These are phyloP conservation scores for Erynnis tages DNA, from an alignment of 2,888 invertebrate species.

Conservation along the genomic window DNA sequence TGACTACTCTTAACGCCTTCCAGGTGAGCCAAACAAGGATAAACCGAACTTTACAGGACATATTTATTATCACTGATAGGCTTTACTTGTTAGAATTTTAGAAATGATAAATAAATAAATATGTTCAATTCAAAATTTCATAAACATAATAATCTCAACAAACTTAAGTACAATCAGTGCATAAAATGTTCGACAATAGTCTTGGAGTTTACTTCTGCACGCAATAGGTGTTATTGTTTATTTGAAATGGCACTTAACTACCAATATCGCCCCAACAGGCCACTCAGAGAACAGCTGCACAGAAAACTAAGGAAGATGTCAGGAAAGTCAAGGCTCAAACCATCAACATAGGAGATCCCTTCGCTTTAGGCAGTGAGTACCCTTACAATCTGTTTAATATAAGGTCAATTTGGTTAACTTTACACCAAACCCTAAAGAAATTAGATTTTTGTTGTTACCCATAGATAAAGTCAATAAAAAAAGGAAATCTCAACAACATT, in stretches of 20 bases:
- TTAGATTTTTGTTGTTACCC: too few species aligned
- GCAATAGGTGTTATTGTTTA: neutral
- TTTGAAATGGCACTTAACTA: neutral
- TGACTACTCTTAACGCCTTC: conserved; percentile 93
- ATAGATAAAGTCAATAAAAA: too few species aligned
- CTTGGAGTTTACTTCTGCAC: neutral
- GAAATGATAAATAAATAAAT: too few species aligned
- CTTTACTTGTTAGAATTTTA: too few species aligned
- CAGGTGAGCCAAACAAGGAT: conserved; percentile 84
- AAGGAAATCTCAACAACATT: too few species aligned
- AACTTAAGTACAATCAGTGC: too few species aligned
- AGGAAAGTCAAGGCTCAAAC: conserved; percentile 86
- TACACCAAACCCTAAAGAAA: too few species aligned
- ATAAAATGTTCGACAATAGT: too few species aligned
- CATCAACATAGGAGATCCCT: conserved; percentile 75
- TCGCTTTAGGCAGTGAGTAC: conserved; percentile 66
- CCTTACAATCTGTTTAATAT: neutral
- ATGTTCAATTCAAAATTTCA: too few species aligned
- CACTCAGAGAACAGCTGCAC: conserved; percentile 92
- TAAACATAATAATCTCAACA: too few species aligned
- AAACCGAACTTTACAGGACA: too few species aligned
- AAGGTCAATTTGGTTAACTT: neutral
- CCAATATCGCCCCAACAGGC: conserved; percentile 69
- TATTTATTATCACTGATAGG: too few species aligned
- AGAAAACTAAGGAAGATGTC: conserved; percentile 95